These are phyloP conservation scores for Pseudomugil gertrudae DNA, from an alignment of 2,797 vertebrate genomes.

Conservation along the genomic window DNA sequence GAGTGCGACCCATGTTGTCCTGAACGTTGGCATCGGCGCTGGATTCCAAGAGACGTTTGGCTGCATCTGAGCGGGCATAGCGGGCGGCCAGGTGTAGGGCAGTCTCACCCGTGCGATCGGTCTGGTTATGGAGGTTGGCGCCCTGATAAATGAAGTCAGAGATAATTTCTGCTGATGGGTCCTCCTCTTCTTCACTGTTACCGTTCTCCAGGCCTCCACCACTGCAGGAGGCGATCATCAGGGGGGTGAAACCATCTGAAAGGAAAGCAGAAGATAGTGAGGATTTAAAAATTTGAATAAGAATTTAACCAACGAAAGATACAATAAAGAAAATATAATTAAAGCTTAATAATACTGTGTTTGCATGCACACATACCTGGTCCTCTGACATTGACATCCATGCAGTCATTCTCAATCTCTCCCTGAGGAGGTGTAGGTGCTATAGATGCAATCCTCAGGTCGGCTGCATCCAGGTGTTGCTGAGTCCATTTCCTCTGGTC, in stretches of 20 bases:
- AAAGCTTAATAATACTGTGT: background rate
- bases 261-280: background rate
- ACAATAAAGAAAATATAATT: background rate
- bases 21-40: slow-evolving; percentile 96
- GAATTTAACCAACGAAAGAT: background rate
- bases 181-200: slow-evolving; percentile 95
- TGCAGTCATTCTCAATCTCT: slow-evolving; percentile 93
- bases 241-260: slow-evolving; percentile 94
- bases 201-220: slow-evolving; percentile 95
- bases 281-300: background rate
- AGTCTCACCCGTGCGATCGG: slow-evolving; percentile 96
- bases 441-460: slow-evolving; percentile 91
- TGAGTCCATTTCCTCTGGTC: slow-evolving; percentile 99
- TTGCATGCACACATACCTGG: slow-evolving; percentile 83
- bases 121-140: slow-evolving; percentile 96
- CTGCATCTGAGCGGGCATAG: slow-evolving; percentile 95
- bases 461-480: slow-evolving; percentile 96
- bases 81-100: slow-evolving; percentile 94
- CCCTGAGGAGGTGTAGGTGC: slow-evolving; percentile 97
- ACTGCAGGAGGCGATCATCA: slow-evolving; percentile 98
- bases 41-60: slow-evolving; percentile 96
- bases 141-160: slow-evolving; percentile 98
- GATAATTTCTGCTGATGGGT: slow-evolving; percentile 92
- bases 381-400: slow-evolving; percentile 97
- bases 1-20: slow-evolving; percentile 97